Base-by-base conservation (phyloP, 2,113 vertebrate species). In the Burhinus bistriatus region DNA sequence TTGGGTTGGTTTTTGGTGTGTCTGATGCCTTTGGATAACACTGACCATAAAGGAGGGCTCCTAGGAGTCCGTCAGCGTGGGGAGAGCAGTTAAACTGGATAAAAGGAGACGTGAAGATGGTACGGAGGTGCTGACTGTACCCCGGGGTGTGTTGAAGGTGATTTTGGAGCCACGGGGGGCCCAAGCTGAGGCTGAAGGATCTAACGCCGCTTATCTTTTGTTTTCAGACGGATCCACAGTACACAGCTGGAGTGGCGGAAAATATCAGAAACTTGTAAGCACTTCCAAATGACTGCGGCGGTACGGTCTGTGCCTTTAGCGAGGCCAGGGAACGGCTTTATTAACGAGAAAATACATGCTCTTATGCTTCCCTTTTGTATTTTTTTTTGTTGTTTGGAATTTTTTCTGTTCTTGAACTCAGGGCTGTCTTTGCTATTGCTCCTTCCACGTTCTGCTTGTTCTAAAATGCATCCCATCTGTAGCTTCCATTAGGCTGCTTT, bases 211-310 rank as follows among this genome's bases (percentile, higher is more conserved):
- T 93, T 97, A 89, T 81, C 97, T 96, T 98, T 89, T 97, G 66
- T 78, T 95, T 97, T 38, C 97, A 99, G 98, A 98, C 98, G 0
- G 98, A 99, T 91, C 96, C 97, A 1, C 98, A 98, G 95, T 99
- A 99, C 95, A 98, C 98, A 47, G 98, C 98, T 0, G 95, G 97
- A 87, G 98, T 99, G 90, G 98, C 98, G 66, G 98, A 99, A 78
- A 99, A 98, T 91, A 98, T 99, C 95, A 98, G 98, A 97, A 98
- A 92, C 97, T 96, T 98, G 98, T 99, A 98, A 99, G 98, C 98
- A 90, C 61, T 83, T 79, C 77, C 47, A 12, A 58, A 38, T 51
- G 10, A 16, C 23, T 82, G 51, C 5, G 3, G 58, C 9, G 1
- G 52, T 62, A 57, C 0, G 0, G 84, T 18, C 78, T 68, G 42